Evolutionary conservation across 2,888 invertebrate species (phyloP), one percentile per base, ranked within the genome.

Genomic region (Hyposoter didymator): DNA sequence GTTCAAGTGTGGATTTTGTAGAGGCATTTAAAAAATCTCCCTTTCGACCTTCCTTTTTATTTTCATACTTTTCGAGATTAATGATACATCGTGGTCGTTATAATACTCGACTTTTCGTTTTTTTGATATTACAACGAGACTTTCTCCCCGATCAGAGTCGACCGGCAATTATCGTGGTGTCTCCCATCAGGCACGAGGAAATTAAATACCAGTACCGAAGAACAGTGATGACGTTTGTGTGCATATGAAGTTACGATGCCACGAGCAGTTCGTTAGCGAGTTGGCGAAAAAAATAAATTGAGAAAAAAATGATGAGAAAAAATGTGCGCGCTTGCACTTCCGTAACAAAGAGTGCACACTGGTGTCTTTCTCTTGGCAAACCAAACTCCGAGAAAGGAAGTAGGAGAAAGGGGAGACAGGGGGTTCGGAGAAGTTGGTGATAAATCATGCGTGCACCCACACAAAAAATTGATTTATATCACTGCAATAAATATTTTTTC

Each of bases 211-310:
- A 19, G 49, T 14, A 35, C 43, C 62, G 14, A 59, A 66, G 47
- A 78, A 73, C 49, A 49, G 67, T 49, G 67, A 83, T 32, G 78
- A 55, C 55, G 67, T 69, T 43, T 67, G 52, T 67, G 35, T 78
- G 69, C n/a, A n/a, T 69, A 32, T 47, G 49, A 64, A 22, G 45
- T 72, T 72, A 55, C 72, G 70, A 78, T n/a, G 67, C 74, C 70
- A 52, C 74, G 35, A 62, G 70, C 70, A 72, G 79, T 85, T 85
- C 85, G 82, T 85, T 85, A 82, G 84, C 82, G 74, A 69, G 22
- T 75, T 47, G 19, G 45, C 78, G 35, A 39, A 55, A 19, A 74
- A 47, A 55, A 73, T 17, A 14, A 39, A 69, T 59, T 59, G 45
- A 43, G 66, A 67, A 72, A 43, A 35, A 64, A 12, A 75, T 32